Conservation (phyloP, 2,797 vertebrate genomes). For the Pseudochirops cupreus region DNA sequence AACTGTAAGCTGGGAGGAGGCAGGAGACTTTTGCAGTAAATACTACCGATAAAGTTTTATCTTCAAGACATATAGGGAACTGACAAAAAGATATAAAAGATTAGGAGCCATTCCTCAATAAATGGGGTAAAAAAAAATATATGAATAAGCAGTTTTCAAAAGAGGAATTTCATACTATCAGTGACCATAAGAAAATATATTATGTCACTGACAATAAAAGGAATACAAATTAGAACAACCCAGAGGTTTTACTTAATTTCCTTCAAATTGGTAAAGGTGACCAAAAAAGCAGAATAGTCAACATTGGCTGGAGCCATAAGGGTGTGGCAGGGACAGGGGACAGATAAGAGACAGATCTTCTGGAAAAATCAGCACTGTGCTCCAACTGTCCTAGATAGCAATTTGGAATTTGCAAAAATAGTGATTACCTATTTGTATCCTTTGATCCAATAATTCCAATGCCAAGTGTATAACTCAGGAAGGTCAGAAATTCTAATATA, state of each 20-base stretch:
- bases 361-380: neutral
- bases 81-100: neutral
- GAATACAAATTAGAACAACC: neutral
- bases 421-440: neutral
- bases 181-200: neutral
- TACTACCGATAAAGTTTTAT: neutral
- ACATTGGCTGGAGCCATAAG: neutral
- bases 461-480: neutral
- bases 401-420: neutral
- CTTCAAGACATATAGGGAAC: neutral
- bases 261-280: neutral
- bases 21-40: neutral
- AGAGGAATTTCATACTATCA: neutral
- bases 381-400: neutral
- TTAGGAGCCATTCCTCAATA: neutral
- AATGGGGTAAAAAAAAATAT: neutral
- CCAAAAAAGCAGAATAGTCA: neutral
- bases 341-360: neutral
- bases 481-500: neutral
- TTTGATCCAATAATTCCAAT: neutral
- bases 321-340: neutral
- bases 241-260: neutral
- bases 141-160: neutral
- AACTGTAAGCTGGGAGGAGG: neutral
- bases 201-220: neutral